Base-by-base conservation (phyloP, 1,140 invertebrate genomes). In the Heliothis virescens region DNA sequence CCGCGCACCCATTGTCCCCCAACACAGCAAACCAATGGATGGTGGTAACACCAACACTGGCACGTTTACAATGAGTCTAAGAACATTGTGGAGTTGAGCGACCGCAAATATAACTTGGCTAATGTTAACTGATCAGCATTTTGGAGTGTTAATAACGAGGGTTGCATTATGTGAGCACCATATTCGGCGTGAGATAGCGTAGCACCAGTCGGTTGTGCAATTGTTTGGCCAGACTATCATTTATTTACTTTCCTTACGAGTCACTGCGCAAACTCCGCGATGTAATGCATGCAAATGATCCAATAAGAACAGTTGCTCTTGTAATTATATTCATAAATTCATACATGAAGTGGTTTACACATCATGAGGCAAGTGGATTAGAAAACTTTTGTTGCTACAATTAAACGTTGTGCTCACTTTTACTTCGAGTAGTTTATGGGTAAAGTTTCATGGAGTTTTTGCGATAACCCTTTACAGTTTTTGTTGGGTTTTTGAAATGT, bases 281-380 rank as follows among this genome's bases (percentile, higher is more conserved):
- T 52, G 13, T 52, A n/a, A 41, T 41, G 29, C 21, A 65, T 65
- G 29, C 69, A 57, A 57, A 72, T 57, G 52, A 52, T 71, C n/a
- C 34, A 63, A 63, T 63, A 63, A 67, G 63, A 55, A 72, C 50
- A 34, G 67, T 71, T 52, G 67, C 41, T 53, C 13, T n/a, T 29
- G 16, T 53, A 71, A 71, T 71, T 18, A 21, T 71, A 71, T 55
- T 72, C 26, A 72, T 71, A 72, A 41, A 72, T 72, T 72, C 69
- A 57, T 29, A 57, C 52, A 57, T 57, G 26, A 52, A 55, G 57
- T 34, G 47, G 52, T 72, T 72, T 55, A 55, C 69, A 72, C 69
- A 18, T 72, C 69, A 57, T 26, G 53, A 57, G 69, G 69, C 52
- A 72, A 72, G 69, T 72, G 52, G 69, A 72, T 72, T 57, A 72